Percentiles rank a stretch among this genome's conserved stretches.
phyloP scores from a whole-genome alignment of 2,113 vertebrate genomes.

The Gallinago paraguaiae region DNA sequence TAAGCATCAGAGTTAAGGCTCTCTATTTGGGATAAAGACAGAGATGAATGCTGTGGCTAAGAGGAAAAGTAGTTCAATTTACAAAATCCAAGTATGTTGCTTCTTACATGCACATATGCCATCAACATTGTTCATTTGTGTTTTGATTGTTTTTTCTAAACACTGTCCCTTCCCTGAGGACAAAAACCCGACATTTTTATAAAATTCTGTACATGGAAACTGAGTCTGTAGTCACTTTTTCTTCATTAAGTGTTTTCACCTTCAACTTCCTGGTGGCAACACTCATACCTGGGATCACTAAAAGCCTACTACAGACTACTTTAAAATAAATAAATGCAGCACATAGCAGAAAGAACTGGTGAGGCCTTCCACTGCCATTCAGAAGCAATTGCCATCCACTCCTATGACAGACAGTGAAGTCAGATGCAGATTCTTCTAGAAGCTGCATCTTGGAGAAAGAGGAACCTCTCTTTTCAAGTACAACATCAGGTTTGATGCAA shows the following conservation, averaged over 20 bases:
- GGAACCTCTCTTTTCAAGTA: neutral
- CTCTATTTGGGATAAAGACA: neutral
- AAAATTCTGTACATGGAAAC: neutral
- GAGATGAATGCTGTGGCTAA: neutral
- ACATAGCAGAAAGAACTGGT: neutral
- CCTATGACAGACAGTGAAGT: neutral
- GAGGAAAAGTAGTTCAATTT: neutral
- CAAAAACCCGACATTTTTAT: neutral
- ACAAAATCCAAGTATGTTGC: neutral
- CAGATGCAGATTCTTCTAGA: neutral
- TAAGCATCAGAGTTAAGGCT: neutral
- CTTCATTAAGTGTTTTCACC: neutral
- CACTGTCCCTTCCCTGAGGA: neutral
- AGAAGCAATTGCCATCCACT: neutral
- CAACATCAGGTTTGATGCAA: neutral
- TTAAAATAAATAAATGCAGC: neutral
- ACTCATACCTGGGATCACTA: neutral
- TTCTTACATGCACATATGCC: neutral
- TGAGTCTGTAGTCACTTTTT: neutral
- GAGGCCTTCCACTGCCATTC: neutral
- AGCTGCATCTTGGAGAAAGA: neutral
- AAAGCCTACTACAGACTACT: neutral
- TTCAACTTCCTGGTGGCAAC: neutral
- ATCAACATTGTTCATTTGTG: neutral
- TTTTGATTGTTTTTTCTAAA: neutral